A percentile compares a stretch with the other conserved stretches of the same genome.
These are phyloP conservation scores for Tinea pellionella DNA, from an alignment of 2,888 invertebrate species.

Conservation along the genomic window DNA sequence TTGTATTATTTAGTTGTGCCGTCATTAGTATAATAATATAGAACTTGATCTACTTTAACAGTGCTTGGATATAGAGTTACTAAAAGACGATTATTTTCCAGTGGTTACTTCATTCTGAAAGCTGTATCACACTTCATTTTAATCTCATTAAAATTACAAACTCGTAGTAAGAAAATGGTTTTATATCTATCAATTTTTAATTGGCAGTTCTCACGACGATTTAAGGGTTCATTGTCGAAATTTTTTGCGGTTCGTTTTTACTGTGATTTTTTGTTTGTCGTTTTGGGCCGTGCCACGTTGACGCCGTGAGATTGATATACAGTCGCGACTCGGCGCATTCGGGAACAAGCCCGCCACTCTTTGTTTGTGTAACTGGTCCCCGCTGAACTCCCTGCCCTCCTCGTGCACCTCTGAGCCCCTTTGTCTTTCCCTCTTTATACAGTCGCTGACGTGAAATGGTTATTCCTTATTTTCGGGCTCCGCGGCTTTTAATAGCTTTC, in stretches of 20 bases:
- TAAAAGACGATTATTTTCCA: neutral
- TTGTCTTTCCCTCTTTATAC: constrained; percentile 57
- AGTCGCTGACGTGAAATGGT: constrained; percentile 46
- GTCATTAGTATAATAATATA: neutral
- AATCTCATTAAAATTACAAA: constrained; percentile 12
- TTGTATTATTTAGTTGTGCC: neutral
- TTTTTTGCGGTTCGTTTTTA: constrained; percentile 27
- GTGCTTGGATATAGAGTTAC: neutral
- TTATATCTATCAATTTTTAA: constrained; percentile 66
- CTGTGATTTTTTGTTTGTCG: constrained; percentile 13
- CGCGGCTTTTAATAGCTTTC: constrained; percentile 30
- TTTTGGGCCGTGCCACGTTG: constrained; percentile 51
- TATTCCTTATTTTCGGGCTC: constrained; percentile 50
- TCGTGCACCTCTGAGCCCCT: constrained; percentile 37
- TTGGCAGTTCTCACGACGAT: constrained; percentile 66
- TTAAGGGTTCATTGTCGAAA: constrained; percentile 61
- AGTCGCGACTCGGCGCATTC: constrained; percentile 36
- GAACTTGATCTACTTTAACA: neutral
- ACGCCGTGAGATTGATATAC: constrained; percentile 65
- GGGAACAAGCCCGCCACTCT: constrained; percentile 61
- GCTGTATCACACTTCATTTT: neutral
- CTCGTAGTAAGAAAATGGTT: constrained; percentile 24
- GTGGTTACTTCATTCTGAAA: neutral
- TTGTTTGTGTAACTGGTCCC: constrained; percentile 63
- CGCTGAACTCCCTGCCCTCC: constrained; percentile 25